A percentile compares a stretch with the other conserved stretches of the same genome.
These are phyloP conservation scores for Sabatieria punctata DNA, from an alignment of 2,888 invertebrate genomes.

Conservation along the genomic window DNA sequence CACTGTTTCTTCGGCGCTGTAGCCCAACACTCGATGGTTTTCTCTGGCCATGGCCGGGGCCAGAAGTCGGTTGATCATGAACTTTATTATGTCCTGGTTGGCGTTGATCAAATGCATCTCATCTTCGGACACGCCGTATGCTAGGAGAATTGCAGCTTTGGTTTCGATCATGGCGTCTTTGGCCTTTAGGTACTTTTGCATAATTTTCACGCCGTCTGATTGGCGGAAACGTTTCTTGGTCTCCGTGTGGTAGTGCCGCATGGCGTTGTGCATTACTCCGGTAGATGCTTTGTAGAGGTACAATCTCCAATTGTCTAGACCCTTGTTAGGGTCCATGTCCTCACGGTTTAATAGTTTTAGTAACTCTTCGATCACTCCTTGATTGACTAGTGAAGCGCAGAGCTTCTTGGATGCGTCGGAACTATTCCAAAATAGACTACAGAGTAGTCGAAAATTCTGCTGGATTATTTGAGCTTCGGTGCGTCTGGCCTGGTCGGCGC, in stretches of 20 bases:
- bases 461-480: too few relatives aligned
- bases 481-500: too few relatives aligned
- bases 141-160: not conserved
- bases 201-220: too few relatives aligned
- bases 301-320: too few relatives aligned
- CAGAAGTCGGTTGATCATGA: not conserved
- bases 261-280: too few relatives aligned
- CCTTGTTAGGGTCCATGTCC: too few relatives aligned
- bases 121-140: slow-evolving; percentile 1
- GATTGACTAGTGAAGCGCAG: not conserved
- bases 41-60: not conserved
- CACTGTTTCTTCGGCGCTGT: not conserved
- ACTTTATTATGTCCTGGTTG: not conserved
- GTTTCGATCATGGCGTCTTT: too few relatives aligned
- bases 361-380: not conserved
- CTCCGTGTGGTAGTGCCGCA: too few relatives aligned
- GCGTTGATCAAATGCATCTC: slow-evolving; percentile 3
- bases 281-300: too few relatives aligned
- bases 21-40: not conserved
- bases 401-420: not conserved
- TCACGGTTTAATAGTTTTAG: not conserved
- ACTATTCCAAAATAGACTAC: not conserved
- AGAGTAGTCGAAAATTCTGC: not conserved
- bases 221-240: too few relatives aligned
- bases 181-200: too few relatives aligned